Percentiles rank a stretch among this genome's conserved stretches.
These are phyloP conservation scores for Acanthosoma haemorrhoidale DNA, from an alignment of 2,888 invertebrate species.

Conservation along the genomic window DNA sequence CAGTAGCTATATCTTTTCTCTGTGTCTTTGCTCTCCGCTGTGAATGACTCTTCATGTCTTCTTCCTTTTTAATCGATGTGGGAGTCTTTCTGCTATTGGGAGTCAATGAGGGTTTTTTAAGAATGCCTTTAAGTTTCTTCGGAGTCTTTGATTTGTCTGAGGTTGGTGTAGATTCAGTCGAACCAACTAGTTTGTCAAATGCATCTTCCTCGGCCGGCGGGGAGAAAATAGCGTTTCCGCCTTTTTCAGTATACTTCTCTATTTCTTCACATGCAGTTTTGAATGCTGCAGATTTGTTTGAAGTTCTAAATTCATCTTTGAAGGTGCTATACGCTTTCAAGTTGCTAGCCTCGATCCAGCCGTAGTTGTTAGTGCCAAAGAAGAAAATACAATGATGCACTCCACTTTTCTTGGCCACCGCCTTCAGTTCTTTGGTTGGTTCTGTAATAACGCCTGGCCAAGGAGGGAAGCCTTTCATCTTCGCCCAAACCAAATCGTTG, in stretches of 20 bases:
- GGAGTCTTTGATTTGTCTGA: neutral
- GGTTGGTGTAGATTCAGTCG: neutral
- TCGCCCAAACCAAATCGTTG: constrained; percentile 75
- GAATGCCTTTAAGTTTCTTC: neutral
- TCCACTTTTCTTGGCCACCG: constrained; percentile 61
- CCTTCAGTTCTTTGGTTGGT: constrained; percentile 69
- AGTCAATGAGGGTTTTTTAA: neutral
- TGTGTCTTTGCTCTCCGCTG: neutral
- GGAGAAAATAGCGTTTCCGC: neutral
- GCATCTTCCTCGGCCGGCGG: constrained; percentile 10
- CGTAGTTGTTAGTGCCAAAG: constrained; percentile 83
- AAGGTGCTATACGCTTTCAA: constrained; percentile 1
- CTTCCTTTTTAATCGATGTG: neutral
- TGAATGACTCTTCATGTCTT: neutral
- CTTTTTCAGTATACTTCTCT: constrained; percentile 1
- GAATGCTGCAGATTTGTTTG: neutral
- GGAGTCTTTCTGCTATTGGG: neutral
- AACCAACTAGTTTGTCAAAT: constrained; percentile 11
- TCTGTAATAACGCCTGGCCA: constrained; percentile 96
- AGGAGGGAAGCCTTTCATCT: constrained; percentile 94
- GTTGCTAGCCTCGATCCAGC: constrained; percentile 17
- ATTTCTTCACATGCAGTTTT: constrained; percentile 24
- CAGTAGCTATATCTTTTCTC: neutral
- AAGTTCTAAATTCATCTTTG: neutral
- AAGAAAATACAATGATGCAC: constrained; percentile 68